Evolutionary conservation across 2,888 invertebrate genomes (phyloP).

Genomic region (Lepidonotus clava): DNA sequence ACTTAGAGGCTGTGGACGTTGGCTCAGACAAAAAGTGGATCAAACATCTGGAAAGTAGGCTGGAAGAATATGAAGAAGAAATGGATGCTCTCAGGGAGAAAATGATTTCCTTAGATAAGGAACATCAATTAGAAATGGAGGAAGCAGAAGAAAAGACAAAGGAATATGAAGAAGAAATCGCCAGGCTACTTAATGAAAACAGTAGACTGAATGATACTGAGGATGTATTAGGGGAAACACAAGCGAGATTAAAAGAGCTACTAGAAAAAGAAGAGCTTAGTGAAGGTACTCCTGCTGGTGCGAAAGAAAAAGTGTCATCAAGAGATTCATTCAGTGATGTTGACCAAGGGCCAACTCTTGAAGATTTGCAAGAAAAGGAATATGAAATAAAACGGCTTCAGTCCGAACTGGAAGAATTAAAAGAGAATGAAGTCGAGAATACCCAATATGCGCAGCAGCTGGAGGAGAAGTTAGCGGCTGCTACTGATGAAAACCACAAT

Average conservation of each 20-base stretch:
- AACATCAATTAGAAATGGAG: conserved; percentile 5
- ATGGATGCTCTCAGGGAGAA: conserved; percentile 14
- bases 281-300: neutral
- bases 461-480: neutral
- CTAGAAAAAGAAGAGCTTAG: neutral
- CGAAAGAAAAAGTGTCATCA: neutral
- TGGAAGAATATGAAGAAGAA: conserved; percentile 35
- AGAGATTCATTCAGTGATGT: too few species aligned
- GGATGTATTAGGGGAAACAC: neutral
- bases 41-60: conserved; percentile 21
- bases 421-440: neutral
- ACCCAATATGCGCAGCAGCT: neutral
- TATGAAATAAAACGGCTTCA: neutral
- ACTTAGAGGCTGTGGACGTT: neutral
- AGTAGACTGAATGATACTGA: neutral
- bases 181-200: neutral
- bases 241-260: neutral
- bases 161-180: conserved; percentile 34
- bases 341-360: too few species aligned
- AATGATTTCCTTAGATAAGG: neutral
- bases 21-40: conserved; percentile 50
- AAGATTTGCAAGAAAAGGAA: neutral
- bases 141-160: conserved; percentile 9
- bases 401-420: neutral
- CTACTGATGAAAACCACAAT: neutral